Percentiles rank a stretch among this genome's conserved stretches.
phyloP scores from a whole-genome alignment of 2,113 vertebrate genomes.

The Prochilodus magdalenae region DNA sequence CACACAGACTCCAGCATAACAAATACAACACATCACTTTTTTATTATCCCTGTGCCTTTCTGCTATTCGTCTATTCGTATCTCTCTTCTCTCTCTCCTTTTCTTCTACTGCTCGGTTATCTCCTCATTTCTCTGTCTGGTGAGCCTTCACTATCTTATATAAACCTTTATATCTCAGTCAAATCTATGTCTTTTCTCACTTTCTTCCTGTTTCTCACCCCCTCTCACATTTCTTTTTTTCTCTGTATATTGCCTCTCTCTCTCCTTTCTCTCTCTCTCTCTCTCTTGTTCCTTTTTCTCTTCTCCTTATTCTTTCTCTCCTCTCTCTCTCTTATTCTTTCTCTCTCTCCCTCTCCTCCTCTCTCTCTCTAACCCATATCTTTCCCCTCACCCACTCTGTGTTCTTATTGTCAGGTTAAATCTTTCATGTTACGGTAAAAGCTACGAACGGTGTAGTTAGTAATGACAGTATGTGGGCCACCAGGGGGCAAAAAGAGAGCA shows the following conservation, averaged over 20 bases:
- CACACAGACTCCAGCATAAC: no score
- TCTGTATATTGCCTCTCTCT: background rate
- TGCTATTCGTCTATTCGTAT: no score
- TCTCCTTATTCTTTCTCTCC: no score
- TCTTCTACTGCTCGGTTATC: no score
- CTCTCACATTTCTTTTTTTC: background rate
- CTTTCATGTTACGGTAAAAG: background rate
- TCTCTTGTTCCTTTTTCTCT: background rate
- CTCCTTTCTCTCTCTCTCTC: no score
- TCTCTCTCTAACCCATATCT: background rate
- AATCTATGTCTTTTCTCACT: no score
- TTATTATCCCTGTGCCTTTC: no score
- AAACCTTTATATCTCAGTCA: no score
- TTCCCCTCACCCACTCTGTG: no score
- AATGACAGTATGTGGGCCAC: slow-evolving; percentile 6
- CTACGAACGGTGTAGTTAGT: background rate
- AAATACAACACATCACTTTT: no score
- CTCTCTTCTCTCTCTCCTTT: background rate
- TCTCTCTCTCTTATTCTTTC: background rate
- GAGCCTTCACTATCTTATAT: background rate
- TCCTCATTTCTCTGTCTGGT: background rate
- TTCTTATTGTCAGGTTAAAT: background rate
- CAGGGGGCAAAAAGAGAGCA: slow-evolving; percentile 27
- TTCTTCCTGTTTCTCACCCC: background rate
- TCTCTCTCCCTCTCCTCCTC: background rate